Evolutionary conservation across 1,140 invertebrate genomes (phyloP).

Genomic region (Wasmannia auropunctata): DNA sequence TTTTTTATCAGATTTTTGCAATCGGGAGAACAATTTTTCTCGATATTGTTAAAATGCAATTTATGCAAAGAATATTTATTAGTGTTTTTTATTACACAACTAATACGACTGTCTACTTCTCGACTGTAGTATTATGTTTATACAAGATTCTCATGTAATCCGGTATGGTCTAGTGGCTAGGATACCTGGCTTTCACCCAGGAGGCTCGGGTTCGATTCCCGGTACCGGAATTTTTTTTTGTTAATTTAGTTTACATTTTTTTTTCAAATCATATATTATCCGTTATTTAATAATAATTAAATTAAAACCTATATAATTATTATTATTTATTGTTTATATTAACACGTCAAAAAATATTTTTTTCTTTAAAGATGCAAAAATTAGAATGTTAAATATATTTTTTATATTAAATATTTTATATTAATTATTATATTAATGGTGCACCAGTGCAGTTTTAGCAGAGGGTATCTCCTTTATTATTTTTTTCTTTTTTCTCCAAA

Average conservation of each 20-base stretch:
- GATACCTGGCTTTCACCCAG: conserved; percentile 52
- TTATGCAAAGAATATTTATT: not conserved
- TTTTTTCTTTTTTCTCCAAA: not conserved
- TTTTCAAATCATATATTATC: not conserved
- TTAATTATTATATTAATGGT: not conserved
- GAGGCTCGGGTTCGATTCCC: conserved; percentile 63
- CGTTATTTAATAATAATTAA: not conserved
- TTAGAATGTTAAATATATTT: not conserved
- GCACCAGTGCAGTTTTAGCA: not conserved
- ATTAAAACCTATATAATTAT: not conserved
- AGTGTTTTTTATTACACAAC: not conserved
- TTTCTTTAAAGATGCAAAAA: not conserved
- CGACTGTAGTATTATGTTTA: not conserved
- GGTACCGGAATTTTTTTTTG: conserved; percentile 67
- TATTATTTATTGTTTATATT: not conserved
- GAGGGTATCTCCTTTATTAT: not conserved
- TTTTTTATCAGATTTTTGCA: not conserved
- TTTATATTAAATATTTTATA: not conserved
- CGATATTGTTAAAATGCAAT: not conserved
- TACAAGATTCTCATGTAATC: not conserved
- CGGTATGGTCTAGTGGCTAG: conserved; percentile 72
- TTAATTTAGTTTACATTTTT: not conserved
- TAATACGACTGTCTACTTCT: not conserved
- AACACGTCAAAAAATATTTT: not conserved
- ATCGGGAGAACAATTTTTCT: not conserved